Evolutionary conservation across 2,797 vertebrate species (phyloP).

Genomic region (Sebastiscus tertius): DNA sequence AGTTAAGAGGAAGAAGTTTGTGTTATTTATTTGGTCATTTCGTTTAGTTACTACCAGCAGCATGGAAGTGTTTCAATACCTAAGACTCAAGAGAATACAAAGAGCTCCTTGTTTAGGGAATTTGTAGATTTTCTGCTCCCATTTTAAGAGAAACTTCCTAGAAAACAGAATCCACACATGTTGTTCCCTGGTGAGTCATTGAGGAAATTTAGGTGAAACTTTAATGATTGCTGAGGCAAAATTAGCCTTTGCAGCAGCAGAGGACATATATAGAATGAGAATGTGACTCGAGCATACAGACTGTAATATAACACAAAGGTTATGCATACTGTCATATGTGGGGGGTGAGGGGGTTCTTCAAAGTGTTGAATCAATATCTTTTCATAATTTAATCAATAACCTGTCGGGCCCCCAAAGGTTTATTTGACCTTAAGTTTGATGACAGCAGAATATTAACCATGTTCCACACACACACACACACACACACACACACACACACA

Average conservation of each 20-base stretch:
- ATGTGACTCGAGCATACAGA: too few species aligned
- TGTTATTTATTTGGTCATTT: not conserved
- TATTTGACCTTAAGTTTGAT: conserved; percentile 20
- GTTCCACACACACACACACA: not conserved
- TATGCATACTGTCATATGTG: not conserved
- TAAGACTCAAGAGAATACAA: not conserved
- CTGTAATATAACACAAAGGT: too few species aligned
- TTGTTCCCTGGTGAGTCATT: too few species aligned
- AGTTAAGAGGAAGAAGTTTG: not conserved
- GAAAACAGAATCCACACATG: not conserved
- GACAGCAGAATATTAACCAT: conserved; percentile 20
- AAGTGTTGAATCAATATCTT: not conserved
- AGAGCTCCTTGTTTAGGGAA: too few species aligned
- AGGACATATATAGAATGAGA: not conserved
- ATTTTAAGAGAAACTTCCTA: not conserved
- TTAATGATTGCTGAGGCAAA: conserved; percentile 1
- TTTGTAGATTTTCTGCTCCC: too few species aligned
- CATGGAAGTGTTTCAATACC: not conserved
- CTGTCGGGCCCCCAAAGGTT: not conserved
- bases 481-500: not conserved
- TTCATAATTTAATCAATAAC: conserved; percentile 11
- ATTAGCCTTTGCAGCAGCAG: not conserved
- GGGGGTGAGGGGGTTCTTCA: too few species aligned
- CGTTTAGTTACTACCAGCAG: not conserved
- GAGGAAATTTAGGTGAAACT: not conserved